Evolutionary conservation across 1,140 invertebrate genomes (phyloP).

Genomic region (Monomorium pharaonis): DNA sequence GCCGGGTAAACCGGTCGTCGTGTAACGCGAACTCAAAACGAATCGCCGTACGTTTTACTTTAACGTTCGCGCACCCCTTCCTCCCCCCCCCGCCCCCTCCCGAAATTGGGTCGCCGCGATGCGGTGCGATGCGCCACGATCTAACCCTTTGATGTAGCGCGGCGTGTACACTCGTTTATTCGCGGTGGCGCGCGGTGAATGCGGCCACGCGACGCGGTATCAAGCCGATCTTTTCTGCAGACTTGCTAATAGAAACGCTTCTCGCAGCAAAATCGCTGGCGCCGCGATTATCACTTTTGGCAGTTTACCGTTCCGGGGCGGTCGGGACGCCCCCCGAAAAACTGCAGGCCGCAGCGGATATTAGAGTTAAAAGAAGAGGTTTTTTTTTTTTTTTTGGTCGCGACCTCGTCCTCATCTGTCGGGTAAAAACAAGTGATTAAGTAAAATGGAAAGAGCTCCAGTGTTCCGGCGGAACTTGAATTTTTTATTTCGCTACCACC

Average conservation of each 20-base stretch:
- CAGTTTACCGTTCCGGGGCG: neutral
- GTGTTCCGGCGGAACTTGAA: neutral
- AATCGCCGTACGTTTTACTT: slow-evolving; percentile 39
- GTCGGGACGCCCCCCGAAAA: neutral
- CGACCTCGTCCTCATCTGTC: neutral
- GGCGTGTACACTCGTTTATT: slow-evolving; percentile 32
- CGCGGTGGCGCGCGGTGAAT: neutral
- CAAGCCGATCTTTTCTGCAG: slow-evolving; percentile 6
- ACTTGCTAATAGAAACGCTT: neutral
- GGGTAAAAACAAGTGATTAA: neutral
- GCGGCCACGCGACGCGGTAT: slow-evolving; percentile 31
- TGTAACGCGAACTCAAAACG: slow-evolving; percentile 17
- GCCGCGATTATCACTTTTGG: neutral
- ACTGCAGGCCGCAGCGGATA: neutral
- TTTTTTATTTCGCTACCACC: no score
- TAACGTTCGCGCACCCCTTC: slow-evolving; percentile 7
- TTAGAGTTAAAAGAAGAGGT: neutral
- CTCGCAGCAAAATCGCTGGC: neutral
- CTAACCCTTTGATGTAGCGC: slow-evolving; percentile 26
- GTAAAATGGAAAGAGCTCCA: neutral
- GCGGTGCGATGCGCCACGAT: slow-evolving; percentile 64
- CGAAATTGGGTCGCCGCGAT: slow-evolving; percentile 58
- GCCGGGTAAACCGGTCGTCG: neutral
- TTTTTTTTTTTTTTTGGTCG: neutral
- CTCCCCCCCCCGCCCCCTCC: no score